Percentiles rank a stretch among this genome's conserved stretches.
Conservation (phyloP, 2,888 invertebrate genomes). For the Lamproptera curius region DNA sequence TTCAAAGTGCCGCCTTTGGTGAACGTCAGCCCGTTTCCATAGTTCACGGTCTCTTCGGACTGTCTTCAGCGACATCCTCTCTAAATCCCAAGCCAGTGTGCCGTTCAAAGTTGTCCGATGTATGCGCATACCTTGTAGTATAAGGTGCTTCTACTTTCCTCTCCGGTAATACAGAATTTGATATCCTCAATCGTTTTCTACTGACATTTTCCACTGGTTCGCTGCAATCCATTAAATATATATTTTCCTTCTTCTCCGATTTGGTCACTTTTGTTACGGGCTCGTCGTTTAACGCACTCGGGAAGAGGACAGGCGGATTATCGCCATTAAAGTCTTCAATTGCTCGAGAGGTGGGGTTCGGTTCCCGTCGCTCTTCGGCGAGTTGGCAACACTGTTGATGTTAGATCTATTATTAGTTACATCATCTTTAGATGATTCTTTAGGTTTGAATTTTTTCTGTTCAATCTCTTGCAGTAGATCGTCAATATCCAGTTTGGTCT, state of each 20-base stretch:
- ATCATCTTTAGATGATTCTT: conserved; percentile 56
- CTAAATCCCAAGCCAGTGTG: conserved; percentile 71
- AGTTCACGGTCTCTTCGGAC: conserved; percentile 58
- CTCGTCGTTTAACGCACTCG: background rate
- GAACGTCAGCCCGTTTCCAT: conserved; percentile 67
- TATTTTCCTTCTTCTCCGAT: conserved; percentile 56
- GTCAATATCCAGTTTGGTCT: conserved; percentile 46
- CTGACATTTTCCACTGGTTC: conserved; percentile 43
- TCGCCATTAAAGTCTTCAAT: conserved; percentile 36
- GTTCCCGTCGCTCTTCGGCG: conserved; percentile 38
- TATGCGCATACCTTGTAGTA: conserved; percentile 67
- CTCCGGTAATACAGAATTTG: conserved; percentile 60
- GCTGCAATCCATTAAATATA: conserved; percentile 49
- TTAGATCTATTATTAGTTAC: conserved; percentile 31
- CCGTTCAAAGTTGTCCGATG: conserved; percentile 66
- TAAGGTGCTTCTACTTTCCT: conserved; percentile 56
- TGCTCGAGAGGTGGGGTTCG: conserved; percentile 41
- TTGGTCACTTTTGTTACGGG: conserved; percentile 7
- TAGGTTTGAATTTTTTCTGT: conserved; percentile 63
- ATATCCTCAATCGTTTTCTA: conserved; percentile 65
- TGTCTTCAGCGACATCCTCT: conserved; percentile 37
- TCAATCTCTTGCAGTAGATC: conserved; percentile 65
- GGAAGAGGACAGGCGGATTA: conserved; percentile 37
- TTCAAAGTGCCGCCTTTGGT: conserved; percentile 74
- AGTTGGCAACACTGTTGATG: conserved; percentile 37